Conservation (phyloP, 2,888 invertebrate genomes). For the Alsophila aescularia region DNA sequence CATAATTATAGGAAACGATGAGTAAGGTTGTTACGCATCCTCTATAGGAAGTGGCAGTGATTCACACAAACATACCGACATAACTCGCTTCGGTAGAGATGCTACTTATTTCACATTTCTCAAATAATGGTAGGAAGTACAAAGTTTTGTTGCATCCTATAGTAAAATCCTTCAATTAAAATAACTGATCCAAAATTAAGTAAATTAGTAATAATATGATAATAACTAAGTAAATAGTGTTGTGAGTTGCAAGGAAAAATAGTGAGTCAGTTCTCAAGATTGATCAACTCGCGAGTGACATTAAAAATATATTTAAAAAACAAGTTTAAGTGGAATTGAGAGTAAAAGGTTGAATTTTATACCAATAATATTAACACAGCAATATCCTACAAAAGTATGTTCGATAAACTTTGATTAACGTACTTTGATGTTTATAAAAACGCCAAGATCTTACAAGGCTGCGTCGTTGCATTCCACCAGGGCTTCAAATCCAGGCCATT, state of each 20-base stretch:
- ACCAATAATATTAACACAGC: too few relatives aligned
- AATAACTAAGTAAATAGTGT: too few relatives aligned
- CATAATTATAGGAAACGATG: constrained; percentile 54
- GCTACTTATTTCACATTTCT: constrained; percentile 21
- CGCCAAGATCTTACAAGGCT: too few relatives aligned
- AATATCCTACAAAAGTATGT: too few relatives aligned
- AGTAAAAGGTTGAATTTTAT: too few relatives aligned
- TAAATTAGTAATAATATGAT: neutral
- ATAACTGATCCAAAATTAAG: neutral
- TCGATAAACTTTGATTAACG: too few relatives aligned
- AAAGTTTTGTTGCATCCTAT: neutral
- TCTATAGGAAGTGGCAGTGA: constrained; percentile 53
- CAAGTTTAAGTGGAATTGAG: too few relatives aligned
- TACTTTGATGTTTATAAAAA: too few relatives aligned
- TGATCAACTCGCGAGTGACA: neutral
- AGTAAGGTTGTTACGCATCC: constrained; percentile 62
- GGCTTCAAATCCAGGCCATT: too few relatives aligned
- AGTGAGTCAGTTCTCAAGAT: neutral
- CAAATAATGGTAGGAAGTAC: constrained; percentile 6
- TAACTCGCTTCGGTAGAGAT: constrained; percentile 30
- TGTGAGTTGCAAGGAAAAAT: neutral
- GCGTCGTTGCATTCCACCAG: too few relatives aligned
- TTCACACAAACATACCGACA: constrained; percentile 39
- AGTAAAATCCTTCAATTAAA: constrained; percentile 7
- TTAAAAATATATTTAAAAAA: too few relatives aligned